Conservation (phyloP, 2,797 vertebrate genomes). For the Galagoides demidoff region DNA sequence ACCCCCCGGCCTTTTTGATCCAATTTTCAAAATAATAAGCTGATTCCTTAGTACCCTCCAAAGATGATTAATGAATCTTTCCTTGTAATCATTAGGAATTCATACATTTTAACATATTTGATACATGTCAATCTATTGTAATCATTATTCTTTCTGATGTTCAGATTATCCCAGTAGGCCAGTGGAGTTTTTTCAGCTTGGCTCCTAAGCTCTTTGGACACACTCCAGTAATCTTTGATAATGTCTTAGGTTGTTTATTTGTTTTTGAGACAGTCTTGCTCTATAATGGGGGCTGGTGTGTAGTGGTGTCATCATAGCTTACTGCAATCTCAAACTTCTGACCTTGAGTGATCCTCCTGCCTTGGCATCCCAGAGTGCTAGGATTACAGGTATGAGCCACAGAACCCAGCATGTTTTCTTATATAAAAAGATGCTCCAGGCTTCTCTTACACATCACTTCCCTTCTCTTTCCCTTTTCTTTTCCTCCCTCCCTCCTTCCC, state of each 20-base stretch:
- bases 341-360: no score
- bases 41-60: background rate
- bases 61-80: background rate
- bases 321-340: no score
- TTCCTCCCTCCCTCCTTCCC: no score
- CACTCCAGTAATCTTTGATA: background rate
- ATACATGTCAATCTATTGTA: background rate
- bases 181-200: background rate
- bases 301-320: no score
- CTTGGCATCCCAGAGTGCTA: no score
- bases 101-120: background rate
- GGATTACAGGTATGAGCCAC: no score
- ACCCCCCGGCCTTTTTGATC: background rate
- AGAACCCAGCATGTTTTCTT: background rate
- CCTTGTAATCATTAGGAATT: background rate
- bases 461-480: no score
- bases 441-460: background rate
- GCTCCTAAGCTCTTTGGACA: background rate
- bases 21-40: background rate
- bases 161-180: background rate
- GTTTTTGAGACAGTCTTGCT: no score
- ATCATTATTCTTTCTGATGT: background rate
- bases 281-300: no score
- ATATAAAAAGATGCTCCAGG: background rate
- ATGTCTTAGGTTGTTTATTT: background rate